Evolutionary conservation across 2,113 vertebrate species (phyloP).

Genomic region (Trogon surrucura): DNA sequence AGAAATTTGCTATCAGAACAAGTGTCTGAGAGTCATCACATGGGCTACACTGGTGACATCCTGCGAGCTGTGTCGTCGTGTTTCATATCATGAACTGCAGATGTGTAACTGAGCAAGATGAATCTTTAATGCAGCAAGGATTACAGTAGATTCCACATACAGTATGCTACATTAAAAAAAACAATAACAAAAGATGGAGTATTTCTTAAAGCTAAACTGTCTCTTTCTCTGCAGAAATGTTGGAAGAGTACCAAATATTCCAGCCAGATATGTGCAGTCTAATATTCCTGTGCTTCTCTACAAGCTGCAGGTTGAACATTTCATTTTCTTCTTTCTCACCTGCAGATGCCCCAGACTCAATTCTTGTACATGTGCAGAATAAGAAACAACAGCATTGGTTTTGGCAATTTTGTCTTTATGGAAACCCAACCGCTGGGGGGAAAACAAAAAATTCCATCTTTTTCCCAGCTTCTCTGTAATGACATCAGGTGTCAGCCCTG

Average conservation of each 20-base stretch:
- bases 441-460: neutral
- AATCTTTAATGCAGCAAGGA: neutral
- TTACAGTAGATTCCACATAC: neutral
- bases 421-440: neutral
- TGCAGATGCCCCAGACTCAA: neutral
- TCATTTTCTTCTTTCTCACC: neutral
- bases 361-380: neutral
- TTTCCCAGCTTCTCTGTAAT: neutral
- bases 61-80: neutral
- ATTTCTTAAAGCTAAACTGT: neutral
- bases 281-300: neutral
- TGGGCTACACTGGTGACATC: neutral
- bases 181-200: neutral
- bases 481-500: neutral
- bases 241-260: neutral
- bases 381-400: neutral
- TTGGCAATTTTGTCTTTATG: neutral
- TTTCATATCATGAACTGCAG: neutral
- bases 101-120: neutral
- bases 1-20: neutral
- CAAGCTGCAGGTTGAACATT: neutral
- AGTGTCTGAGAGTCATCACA: neutral
- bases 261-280: neutral
- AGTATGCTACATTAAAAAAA: neutral
- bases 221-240: neutral